These are phyloP conservation scores for Oxygymnocypris stewartii DNA, from an alignment of 2,113 vertebrate genomes.

Conservation along the genomic window DNA sequence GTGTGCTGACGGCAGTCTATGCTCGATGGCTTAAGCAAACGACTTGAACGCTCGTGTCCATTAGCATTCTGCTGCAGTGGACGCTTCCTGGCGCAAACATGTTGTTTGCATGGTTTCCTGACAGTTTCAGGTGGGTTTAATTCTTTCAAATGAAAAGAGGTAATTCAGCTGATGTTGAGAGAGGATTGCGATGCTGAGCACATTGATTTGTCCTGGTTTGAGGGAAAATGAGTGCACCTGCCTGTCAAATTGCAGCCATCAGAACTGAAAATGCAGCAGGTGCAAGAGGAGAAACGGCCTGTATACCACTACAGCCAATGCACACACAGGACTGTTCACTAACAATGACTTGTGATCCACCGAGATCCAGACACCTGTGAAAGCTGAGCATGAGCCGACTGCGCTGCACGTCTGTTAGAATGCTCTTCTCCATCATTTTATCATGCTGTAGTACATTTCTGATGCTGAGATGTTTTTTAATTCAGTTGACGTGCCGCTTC, in stretches of 20 bases:
- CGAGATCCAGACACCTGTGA: not conserved
- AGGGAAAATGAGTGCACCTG: constrained; percentile 60
- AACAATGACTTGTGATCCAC: not conserved
- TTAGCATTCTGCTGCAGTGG: not conserved
- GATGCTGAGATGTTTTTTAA: not conserved
- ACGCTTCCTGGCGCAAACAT: not conserved
- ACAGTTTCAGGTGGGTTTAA: constrained; percentile 34
- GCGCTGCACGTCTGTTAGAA: too few species aligned
- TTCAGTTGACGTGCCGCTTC: not conserved
- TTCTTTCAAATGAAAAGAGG: constrained; percentile 60
- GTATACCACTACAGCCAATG: not conserved
- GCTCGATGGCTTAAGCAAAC: not conserved
- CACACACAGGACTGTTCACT: not conserved
- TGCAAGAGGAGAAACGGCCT: not conserved
- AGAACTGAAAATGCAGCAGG: constrained; percentile 2
- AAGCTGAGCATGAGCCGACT: too few species aligned
- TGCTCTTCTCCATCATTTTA: not conserved
- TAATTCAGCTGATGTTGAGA: constrained; percentile 72
- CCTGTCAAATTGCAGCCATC: constrained; percentile 22
- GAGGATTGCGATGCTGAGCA: constrained; percentile 63
- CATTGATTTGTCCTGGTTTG: constrained; percentile 55
- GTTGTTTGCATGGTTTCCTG: constrained; percentile 15
- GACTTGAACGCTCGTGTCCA: not conserved
- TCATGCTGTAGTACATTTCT: not conserved
- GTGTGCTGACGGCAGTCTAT: constrained; percentile 37